phyloP scores from a whole-genome alignment of 2,113 vertebrate species.

The Alethe castanea region DNA sequence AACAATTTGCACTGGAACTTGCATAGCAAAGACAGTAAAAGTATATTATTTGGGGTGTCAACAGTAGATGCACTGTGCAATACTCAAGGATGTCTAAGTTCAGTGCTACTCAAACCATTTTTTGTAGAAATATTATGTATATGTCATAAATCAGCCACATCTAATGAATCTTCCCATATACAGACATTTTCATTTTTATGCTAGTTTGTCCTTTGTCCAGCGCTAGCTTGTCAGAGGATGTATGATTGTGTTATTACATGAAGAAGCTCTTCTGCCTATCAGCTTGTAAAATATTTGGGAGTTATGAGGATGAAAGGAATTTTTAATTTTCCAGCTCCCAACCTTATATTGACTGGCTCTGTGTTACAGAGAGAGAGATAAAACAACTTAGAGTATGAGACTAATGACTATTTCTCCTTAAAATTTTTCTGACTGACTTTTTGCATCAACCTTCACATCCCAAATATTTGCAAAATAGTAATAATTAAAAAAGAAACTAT shows the following conservation, averaged over 20 bases:
- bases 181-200: background rate
- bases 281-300: background rate
- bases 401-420: background rate
- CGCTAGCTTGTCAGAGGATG: rapidly evolving
- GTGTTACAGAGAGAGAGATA: background rate
- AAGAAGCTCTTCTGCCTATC: background rate
- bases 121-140: background rate
- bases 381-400: background rate
- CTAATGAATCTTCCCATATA: background rate
- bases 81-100: background rate
- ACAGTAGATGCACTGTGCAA: background rate
- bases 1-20: background rate
- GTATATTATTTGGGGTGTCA: background rate
- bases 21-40: background rate
- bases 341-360: background rate
- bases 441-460: background rate
- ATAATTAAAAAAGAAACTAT: background rate
- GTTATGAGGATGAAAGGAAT: background rate
- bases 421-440: background rate
- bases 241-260: background rate
- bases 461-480: background rate
- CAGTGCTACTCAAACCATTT: background rate
- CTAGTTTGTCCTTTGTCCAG: background rate
- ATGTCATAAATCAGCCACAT: background rate
- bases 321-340: background rate